Conservation (phyloP, 2,113 vertebrate genomes). For the Cichladusa arquata region DNA sequence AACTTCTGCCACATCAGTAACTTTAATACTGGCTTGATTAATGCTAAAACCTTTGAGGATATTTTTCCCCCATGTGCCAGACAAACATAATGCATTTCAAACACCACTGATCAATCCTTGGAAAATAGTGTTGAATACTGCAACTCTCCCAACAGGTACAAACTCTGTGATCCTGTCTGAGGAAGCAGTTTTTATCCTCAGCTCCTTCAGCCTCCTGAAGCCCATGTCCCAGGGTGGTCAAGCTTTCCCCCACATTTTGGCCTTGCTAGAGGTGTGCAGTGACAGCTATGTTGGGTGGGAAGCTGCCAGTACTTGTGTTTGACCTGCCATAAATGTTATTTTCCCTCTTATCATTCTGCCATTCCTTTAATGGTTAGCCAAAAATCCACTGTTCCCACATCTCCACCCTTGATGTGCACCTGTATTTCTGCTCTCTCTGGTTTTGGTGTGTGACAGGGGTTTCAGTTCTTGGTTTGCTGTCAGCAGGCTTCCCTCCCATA, state of each 20-base stretch:
- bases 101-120: neutral
- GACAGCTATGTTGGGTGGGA: neutral
- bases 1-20: neutral
- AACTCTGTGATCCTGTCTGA: neutral
- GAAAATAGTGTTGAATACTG: neutral
- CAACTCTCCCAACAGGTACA: neutral
- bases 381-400: neutral
- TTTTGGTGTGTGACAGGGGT: neutral
- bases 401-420: neutral
- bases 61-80: fast-evolving
- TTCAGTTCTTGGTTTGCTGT: neutral
- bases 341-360: neutral
- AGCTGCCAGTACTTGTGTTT: neutral
- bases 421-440: neutral
- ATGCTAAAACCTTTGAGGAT: neutral
- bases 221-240: neutral
- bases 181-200: neutral
- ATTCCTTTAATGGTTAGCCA: neutral
- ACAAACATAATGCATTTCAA: neutral
- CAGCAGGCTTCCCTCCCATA: neutral
- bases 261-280: neutral
- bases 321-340: neutral
- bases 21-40: neutral
- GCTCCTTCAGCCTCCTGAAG: neutral
- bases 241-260: neutral